Evolutionary conservation across 2,797 vertebrate genomes (phyloP).

Genomic region (Paedocypris micromegethes): DNA sequence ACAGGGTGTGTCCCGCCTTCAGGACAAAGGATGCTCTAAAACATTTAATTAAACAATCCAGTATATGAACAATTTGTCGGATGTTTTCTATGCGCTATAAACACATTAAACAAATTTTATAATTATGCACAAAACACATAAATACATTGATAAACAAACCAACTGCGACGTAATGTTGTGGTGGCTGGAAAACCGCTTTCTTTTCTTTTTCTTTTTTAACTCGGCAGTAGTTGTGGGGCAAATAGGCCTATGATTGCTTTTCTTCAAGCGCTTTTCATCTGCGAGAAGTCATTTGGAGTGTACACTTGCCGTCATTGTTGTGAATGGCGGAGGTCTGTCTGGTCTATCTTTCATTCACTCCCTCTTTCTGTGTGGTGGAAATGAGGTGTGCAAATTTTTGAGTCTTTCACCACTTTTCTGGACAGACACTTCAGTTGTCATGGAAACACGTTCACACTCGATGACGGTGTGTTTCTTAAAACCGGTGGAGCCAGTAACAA

Average conservation of each 20-base stretch:
- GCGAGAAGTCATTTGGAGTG: constrained; percentile 7
- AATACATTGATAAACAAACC: too few species aligned
- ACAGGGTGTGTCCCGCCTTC: too few species aligned
- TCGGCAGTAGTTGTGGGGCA: not conserved
- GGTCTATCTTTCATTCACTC: constrained; percentile 11
- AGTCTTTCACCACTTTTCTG: constrained; percentile 51
- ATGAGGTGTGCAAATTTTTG: constrained; percentile 50
- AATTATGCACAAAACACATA: too few species aligned
- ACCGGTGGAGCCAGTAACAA: constrained; percentile 25
- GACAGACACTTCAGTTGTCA: constrained; percentile 57
- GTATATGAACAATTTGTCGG: too few species aligned
- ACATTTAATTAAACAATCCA: too few species aligned
- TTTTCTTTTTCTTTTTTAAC: constrained; percentile 2
- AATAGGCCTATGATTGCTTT: constrained; percentile 34
- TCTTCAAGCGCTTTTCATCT: constrained; percentile 15
- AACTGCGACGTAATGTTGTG: too few species aligned
- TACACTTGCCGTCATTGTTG: constrained; percentile 16
- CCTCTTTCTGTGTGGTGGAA: constrained; percentile 39
- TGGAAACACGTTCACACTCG: constrained; percentile 57
- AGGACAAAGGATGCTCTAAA: too few species aligned
- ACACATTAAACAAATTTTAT: too few species aligned
- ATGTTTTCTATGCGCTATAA: too few species aligned
- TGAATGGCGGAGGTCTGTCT: constrained; percentile 22
- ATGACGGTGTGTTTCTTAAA: constrained; percentile 36
- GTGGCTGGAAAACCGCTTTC: too few species aligned